These are phyloP conservation scores for Gephyroberyx darwinii DNA, from an alignment of 2,797 vertebrate species.

Conservation along the genomic window DNA sequence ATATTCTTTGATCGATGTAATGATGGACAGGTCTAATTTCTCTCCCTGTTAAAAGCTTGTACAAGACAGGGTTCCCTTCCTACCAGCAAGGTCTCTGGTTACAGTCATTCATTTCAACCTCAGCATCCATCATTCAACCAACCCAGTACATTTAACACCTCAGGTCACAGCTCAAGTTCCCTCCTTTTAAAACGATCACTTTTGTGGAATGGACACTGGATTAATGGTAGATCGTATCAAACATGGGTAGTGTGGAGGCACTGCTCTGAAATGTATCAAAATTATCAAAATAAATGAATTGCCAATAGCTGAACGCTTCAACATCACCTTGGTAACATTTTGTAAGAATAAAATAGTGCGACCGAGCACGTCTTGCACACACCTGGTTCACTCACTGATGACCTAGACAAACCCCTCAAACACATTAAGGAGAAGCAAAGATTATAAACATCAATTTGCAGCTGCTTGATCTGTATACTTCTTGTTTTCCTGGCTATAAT, in stretches of 20 bases:
- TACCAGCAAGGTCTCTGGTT: slow-evolving; percentile 66
- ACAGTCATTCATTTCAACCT: slow-evolving; percentile 71
- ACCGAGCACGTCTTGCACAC: slow-evolving; percentile 47
- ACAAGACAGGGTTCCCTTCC: slow-evolving; percentile 65
- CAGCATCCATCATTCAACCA: slow-evolving; percentile 70
- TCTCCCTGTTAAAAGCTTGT: slow-evolving; percentile 68
- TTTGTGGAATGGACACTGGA: slow-evolving; percentile 46
- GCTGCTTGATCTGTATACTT: slow-evolving; percentile 42
- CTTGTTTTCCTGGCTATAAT: slow-evolving; percentile 49
- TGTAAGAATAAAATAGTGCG: slow-evolving; percentile 65
- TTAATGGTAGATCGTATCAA: slow-evolving; percentile 54
- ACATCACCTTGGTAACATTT: slow-evolving; percentile 35
- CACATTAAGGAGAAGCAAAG: slow-evolving; percentile 28
- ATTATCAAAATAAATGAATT: slow-evolving; percentile 29
- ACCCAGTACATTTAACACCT: slow-evolving; percentile 71
- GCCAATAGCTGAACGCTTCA: slow-evolving; percentile 43
- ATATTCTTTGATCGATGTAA: slow-evolving; percentile 68
- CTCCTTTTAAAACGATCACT: slow-evolving; percentile 57
- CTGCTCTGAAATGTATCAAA: slow-evolving; percentile 58
- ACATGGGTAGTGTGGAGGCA: slow-evolving; percentile 39
- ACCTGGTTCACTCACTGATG: slow-evolving; percentile 38
- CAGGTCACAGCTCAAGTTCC: slow-evolving; percentile 68
- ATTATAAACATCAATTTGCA: slow-evolving; percentile 37
- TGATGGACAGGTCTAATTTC: slow-evolving; percentile 72
- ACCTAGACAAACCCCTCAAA: slow-evolving; percentile 38